Evolutionary conservation across 2,888 invertebrate species (phyloP).

Genomic region (Carpatolechia fugitivella): DNA sequence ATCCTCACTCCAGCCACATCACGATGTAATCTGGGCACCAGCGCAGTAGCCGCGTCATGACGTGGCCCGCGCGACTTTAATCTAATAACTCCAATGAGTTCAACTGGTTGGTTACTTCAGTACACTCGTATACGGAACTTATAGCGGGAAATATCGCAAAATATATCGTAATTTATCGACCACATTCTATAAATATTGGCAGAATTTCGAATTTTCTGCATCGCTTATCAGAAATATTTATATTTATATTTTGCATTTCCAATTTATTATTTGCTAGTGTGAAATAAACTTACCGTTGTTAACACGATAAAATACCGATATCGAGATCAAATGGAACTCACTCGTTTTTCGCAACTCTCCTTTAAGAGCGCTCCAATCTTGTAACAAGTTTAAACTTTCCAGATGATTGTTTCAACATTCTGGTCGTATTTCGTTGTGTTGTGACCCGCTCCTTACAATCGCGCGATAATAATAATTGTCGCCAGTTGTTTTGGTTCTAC

Average conservation of each 20-base stretch:
- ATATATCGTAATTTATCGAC: background rate
- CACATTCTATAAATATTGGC: too few relatives aligned
- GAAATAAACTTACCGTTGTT: too few relatives aligned
- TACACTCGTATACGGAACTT: background rate
- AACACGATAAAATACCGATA: too few relatives aligned
- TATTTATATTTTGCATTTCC: too few relatives aligned
- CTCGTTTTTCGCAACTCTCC: too few relatives aligned
- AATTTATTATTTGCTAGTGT: too few relatives aligned
- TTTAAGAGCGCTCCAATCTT: too few relatives aligned
- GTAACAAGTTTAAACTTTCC: too few relatives aligned
- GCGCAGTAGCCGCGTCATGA: background rate
- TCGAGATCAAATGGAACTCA: too few relatives aligned
- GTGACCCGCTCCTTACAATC: conserved; percentile 3
- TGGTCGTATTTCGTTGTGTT: background rate
- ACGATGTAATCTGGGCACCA: background rate
- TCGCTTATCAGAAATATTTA: too few relatives aligned
- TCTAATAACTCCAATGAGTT: conserved; percentile 1
- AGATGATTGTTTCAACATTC: background rate
- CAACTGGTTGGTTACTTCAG: background rate
- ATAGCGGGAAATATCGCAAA: background rate
- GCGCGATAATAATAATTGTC: background rate
- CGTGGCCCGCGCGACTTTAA: background rate
- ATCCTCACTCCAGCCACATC: too few relatives aligned
- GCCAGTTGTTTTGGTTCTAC: conserved; percentile 5
- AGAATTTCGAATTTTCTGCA: too few relatives aligned